Conservation (phyloP, 2,113 vertebrate species). For the Baryphthengus martii region DNA sequence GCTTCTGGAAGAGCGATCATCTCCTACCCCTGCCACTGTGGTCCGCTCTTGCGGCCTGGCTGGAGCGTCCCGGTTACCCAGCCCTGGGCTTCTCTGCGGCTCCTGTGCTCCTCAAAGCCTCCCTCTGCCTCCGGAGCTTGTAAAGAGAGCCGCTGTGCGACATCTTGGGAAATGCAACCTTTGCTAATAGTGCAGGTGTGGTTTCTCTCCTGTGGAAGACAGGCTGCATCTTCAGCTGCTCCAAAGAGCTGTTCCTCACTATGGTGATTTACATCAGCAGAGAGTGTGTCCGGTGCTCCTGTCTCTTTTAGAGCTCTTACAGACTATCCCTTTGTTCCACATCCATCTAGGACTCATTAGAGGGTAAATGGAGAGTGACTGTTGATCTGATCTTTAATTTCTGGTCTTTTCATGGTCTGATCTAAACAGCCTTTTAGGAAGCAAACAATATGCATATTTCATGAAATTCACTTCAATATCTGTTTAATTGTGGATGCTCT, state of each 20-base stretch:
- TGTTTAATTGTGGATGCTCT: conserved; percentile 62
- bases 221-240: not conserved
- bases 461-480: conserved; percentile 59
- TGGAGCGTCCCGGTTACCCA: not conserved
- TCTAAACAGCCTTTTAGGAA: conserved; percentile 56
- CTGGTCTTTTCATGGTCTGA: conserved; percentile 34
- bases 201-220: not conserved
- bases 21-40: not conserved
- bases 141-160: not conserved
- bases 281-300: not conserved
- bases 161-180: not conserved
- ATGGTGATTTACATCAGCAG: not conserved
- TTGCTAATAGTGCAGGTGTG: not conserved
- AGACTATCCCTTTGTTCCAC: not conserved
- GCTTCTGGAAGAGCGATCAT: not conserved
- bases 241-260: not conserved
- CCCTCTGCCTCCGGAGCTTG: not conserved
- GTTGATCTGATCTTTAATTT: conserved; percentile 35
- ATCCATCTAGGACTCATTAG: not conserved
- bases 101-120: not conserved
- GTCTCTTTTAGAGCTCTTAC: not conserved
- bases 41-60: accelerated
- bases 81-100: not conserved
- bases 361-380: not conserved
- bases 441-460: conserved; percentile 69